phyloP scores from a whole-genome alignment of 1,140 invertebrate species.

The Drosophila baimaii region DNA sequence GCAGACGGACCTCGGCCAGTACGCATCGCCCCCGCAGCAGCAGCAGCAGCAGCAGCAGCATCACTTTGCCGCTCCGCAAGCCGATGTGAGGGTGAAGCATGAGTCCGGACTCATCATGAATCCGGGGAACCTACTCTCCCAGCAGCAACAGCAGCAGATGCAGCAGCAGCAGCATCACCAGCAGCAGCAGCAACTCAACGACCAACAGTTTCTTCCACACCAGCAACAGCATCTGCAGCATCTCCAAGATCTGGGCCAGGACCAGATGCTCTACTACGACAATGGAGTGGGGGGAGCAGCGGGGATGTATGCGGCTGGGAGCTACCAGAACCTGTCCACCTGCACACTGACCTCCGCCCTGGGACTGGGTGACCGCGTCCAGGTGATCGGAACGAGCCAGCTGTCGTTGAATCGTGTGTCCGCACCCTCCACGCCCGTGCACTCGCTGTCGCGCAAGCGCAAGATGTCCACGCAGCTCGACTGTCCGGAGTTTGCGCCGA shows the following conservation, averaged over 20 bases:
- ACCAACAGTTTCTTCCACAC: conserved; percentile 44
- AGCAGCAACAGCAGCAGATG: conserved; percentile 57
- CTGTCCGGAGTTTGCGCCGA: conserved; percentile 58
- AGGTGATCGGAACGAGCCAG: conserved; percentile 79
- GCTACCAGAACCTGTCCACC: conserved; percentile 72
- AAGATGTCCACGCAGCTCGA: conserved; percentile 80
- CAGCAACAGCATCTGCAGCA: conserved; percentile 48
- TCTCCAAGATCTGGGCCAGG: conserved; percentile 46
- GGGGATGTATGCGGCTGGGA: conserved; percentile 58
- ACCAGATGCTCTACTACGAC: conserved; percentile 66
- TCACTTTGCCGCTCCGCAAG: conserved; percentile 55
- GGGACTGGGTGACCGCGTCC: conserved; percentile 72
- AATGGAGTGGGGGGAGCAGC: conserved; percentile 50
- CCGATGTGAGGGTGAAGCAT: conserved; percentile 73
- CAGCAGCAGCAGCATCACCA: conserved; percentile 42
- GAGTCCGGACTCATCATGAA: conserved; percentile 73
- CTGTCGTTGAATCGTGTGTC: conserved; percentile 69
- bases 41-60: conserved; percentile 62
- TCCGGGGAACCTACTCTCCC: conserved; percentile 56
- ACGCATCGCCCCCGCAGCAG: conserved; percentile 55
- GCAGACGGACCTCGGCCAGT: conserved; percentile 58
- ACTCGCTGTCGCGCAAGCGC: conserved; percentile 76
- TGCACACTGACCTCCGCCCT: conserved; percentile 73
- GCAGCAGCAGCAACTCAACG: conserved; percentile 38
- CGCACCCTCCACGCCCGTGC: conserved; percentile 76